phyloP scores from a whole-genome alignment of 2,113 vertebrate genomes.

The Origma solitaria region DNA sequence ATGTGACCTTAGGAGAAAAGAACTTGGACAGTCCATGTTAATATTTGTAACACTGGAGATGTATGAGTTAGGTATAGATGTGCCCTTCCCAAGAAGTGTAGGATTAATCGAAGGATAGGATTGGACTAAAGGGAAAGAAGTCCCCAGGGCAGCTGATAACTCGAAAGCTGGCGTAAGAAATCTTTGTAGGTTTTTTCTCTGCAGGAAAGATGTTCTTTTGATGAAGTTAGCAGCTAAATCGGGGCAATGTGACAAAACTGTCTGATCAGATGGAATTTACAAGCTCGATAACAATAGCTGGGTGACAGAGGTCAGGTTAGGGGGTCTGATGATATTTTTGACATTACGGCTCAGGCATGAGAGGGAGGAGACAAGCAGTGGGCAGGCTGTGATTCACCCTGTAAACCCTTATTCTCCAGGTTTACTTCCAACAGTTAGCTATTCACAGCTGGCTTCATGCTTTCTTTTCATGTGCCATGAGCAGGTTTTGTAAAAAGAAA shows the following conservation, averaged over 20 bases:
- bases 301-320: background rate
- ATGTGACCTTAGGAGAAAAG: background rate
- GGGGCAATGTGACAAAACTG: background rate
- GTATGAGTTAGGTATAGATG: background rate
- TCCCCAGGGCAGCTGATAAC: background rate
- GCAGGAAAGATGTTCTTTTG: background rate
- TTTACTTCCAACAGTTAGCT: background rate
- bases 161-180: background rate
- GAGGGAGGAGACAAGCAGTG: background rate
- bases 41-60: background rate
- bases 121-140: background rate
- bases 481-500: background rate
- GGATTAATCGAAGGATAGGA: background rate
- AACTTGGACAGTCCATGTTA: no score
- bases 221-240: background rate
- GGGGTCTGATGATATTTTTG: background rate
- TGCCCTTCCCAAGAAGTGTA: rapidly evolving
- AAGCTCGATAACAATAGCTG: background rate
- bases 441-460: background rate
- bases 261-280: background rate
- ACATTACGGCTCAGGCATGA: background rate
- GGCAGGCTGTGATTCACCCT: background rate
- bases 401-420: background rate
- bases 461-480: background rate
- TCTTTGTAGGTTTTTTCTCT: background rate